Evolutionary conservation across 1,140 invertebrate species (phyloP).

Genomic region (Mylabris phalerata): DNA sequence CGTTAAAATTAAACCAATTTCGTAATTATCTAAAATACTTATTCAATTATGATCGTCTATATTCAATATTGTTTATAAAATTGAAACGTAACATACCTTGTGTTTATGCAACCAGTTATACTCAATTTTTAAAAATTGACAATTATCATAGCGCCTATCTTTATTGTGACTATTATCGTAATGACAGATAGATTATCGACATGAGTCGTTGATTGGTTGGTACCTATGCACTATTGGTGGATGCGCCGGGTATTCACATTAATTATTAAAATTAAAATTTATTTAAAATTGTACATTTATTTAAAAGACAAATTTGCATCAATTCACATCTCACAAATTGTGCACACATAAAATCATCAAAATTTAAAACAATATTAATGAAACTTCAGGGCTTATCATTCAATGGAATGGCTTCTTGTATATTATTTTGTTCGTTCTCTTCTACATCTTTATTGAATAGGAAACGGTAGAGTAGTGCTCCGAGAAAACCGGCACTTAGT

Average conservation of each 20-base stretch:
- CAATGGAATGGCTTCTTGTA: constrained; percentile 24
- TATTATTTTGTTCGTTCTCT: constrained; percentile 14
- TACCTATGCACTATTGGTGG: not conserved
- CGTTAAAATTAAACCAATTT: too few relatives aligned
- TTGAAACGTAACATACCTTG: too few relatives aligned
- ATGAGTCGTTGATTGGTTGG: too few relatives aligned
- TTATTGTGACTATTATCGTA: too few relatives aligned
- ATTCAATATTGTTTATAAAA: too few relatives aligned
- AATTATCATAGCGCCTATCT: too few relatives aligned
- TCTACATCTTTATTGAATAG: constrained; percentile 27
- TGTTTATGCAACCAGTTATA: too few relatives aligned
- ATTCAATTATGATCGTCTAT: too few relatives aligned
- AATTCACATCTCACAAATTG: not conserved
- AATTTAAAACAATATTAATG: not conserved
- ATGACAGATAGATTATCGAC: too few relatives aligned
- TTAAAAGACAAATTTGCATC: not conserved
- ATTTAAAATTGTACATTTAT: not conserved
- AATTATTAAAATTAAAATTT: not conserved
- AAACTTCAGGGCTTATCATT: constrained; percentile 23
- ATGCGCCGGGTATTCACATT: not conserved
- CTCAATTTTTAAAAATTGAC: too few relatives aligned
- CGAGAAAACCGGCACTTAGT: constrained; percentile 50
- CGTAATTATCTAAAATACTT: too few relatives aligned
- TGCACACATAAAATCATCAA: not conserved
- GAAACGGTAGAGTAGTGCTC: constrained; percentile 55